Conservation (phyloP, 1,140 invertebrate species). For the Nasonia vitripennis region DNA sequence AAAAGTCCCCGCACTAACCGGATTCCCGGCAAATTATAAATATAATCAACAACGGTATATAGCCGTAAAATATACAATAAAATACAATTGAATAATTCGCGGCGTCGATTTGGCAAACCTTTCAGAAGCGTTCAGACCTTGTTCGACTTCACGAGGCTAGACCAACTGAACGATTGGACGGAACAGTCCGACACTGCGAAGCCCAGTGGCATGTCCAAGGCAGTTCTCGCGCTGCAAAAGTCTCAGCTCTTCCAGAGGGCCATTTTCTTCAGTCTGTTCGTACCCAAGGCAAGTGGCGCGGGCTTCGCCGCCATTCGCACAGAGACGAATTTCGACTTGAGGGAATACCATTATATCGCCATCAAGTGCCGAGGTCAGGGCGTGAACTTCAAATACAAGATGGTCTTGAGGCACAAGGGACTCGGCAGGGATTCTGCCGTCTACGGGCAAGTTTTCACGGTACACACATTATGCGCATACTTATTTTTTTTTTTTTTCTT, state of each 20-base stretch:
- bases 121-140: constrained; percentile 59
- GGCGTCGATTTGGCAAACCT: constrained; percentile 1
- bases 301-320: constrained; percentile 79
- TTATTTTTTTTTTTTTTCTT: too few species aligned
- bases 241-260: constrained; percentile 77
- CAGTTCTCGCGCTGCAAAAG: constrained; percentile 77
- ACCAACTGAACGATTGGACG: constrained; percentile 71
- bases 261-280: constrained; percentile 80
- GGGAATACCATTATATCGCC: constrained; percentile 73
- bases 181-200: constrained; percentile 80
- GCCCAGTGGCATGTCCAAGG: constrained; percentile 79
- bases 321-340: constrained; percentile 74
- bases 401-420: constrained; percentile 78
- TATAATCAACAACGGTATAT: too few species aligned
- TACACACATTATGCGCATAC: constrained; percentile 54
- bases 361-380: constrained; percentile 79
- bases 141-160: constrained; percentile 64
- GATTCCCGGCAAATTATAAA: too few species aligned
- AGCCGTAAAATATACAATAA: too few species aligned
- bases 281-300: constrained; percentile 79
- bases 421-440: constrained; percentile 77
- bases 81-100: too few species aligned
- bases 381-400: constrained; percentile 75
- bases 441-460: constrained; percentile 80
- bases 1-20: too few species aligned